Evolutionary conservation across 2,113 vertebrate genomes (phyloP), one percentile per base, ranked within the genome.

Genomic region (Ceratotherium simum): DNA sequence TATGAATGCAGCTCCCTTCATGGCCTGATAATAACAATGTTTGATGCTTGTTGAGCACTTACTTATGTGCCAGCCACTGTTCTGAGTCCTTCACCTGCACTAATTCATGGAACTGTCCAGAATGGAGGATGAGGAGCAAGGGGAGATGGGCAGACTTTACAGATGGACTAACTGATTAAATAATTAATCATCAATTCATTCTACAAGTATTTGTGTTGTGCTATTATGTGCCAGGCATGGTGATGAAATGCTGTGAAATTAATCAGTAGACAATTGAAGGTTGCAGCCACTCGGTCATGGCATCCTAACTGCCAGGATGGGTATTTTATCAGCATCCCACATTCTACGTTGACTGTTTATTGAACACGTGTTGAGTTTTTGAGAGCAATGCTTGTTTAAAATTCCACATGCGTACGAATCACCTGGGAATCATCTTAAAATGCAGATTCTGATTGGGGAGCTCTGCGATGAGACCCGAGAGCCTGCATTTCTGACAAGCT

Each of bases 301-400:
- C 14, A 67, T 69, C 42, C 20, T 51, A 21, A 54, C 27, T 16
- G 20, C 78, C 67, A 58, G 12, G 69, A 14, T 51, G 65, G 42
- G 18, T 69, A 73, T 90, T 87, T 80, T 83, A 67, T 70, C 39
- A 82, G 39, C 36, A 20, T 64, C 39, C 33, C 8, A 25, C 29
- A 17, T 51, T 80, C 36, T 64, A 25, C 27, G 58, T 17, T 51
- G 39, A 67, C 12, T 48, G 23, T 58, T 76, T n/a, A 48, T 89
- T 76, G 36, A 86, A 75, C 5, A 12, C 23, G 67, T 69, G 65
- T 65, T 94, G 83, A 88, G 42, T 60, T 94, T 88, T 92, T 88
- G 65, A 95, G 67, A 80, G 33, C 39, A 14, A 23, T 31, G 33
- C 42, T 87, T 65, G 54, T 84, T 83, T 83, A 17, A 58, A 27